Base-by-base conservation (phyloP, 2,113 vertebrate genomes). In the Lepisosteus osseus region DNA sequence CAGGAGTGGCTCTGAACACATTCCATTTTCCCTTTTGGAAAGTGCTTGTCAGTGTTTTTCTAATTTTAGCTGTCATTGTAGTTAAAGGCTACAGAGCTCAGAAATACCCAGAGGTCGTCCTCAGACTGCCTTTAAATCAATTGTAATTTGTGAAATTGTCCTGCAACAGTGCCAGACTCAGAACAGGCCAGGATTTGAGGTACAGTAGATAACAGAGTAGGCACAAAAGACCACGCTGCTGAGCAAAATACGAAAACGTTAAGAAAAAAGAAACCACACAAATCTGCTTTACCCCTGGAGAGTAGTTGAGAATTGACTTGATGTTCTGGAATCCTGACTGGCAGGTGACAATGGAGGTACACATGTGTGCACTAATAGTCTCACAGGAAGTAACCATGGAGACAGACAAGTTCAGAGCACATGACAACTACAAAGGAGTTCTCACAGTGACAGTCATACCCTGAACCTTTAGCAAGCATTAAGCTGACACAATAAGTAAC, bases 111-210 rank as follows among this genome's bases (percentile, higher is more conserved):
- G 17, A 44, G 55, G 68, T 69, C 56, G 42, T 9, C 17, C 3
- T 1, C 40, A 12, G 54, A 69, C 68, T n/a, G 61, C 47, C 43
- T 14, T 55, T 69, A 63, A 56, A 74, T 74, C 47, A 65, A 65
- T 74, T 69, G 55, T 68, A 69, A 74, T 69, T 74, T 69, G 47
- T 42, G 40, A 69, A 65, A 69, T 40, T 65, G 17, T 14, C n/a
- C n/a, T 69, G 67, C 45, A 40, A 69, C 11, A 41, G 45, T 41
- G n/a, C 59, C 59, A 61, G 62, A 29, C 44, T 15, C 62, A 7
- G 13, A 61, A 63, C 67, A 74, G 8, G 45, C 44, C 11, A 69
- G 40, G 8, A 73, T 45, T 54, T 61, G 56, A 17, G 40, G 61
- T 17, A 29, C 17, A 1, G 17, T 29, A 56, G 56, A 62, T 17